A percentile compares a stretch with the other conserved stretches of the same genome.
Conservation (phyloP, 1,140 invertebrate genomes). For the Spodoptera frugiperda region DNA sequence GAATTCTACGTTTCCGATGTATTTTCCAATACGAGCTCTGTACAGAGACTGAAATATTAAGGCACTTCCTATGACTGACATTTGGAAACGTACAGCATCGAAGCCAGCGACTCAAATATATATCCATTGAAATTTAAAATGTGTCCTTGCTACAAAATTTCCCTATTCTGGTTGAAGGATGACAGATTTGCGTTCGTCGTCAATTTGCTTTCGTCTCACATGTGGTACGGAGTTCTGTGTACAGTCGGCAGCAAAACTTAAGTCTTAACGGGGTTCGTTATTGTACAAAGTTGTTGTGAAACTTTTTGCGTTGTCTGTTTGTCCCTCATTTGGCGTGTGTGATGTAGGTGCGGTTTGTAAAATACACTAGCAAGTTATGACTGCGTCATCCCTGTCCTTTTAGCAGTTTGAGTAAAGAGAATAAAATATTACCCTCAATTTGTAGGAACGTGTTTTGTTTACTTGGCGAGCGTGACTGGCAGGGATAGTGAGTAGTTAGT, state of each 20-base stretch:
- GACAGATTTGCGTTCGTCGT: slow-evolving; percentile 48
- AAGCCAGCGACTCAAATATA: not conserved
- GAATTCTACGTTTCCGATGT: too few species aligned
- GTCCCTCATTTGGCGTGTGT: slow-evolving; percentile 22
- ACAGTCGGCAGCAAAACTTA: slow-evolving; percentile 19
- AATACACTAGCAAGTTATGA: slow-evolving; percentile 2
- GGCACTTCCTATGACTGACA: not conserved
- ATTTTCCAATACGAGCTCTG: too few species aligned
- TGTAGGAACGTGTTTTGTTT: not conserved
- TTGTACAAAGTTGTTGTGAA: slow-evolving; percentile 13
- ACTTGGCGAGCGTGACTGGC: not conserved
- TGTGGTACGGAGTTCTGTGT: slow-evolving; percentile 17
- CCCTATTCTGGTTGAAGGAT: slow-evolving; percentile 33
- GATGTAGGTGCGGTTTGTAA: slow-evolving; percentile 2
- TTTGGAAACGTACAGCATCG: not conserved
- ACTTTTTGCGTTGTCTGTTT: slow-evolving; percentile 15
- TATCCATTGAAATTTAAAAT: slow-evolving; percentile 7
- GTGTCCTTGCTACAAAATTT: slow-evolving; percentile 16
- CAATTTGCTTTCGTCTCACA: slow-evolving; percentile 40
- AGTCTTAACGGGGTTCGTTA: not conserved
- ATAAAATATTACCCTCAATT: not conserved
- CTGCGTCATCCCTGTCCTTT: not conserved
- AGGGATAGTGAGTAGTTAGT: not conserved
- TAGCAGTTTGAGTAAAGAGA: slow-evolving; percentile 1
- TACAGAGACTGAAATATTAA: not conserved